phyloP scores from a whole-genome alignment of 2,113 vertebrate genomes.

The Bos javanicus region DNA sequence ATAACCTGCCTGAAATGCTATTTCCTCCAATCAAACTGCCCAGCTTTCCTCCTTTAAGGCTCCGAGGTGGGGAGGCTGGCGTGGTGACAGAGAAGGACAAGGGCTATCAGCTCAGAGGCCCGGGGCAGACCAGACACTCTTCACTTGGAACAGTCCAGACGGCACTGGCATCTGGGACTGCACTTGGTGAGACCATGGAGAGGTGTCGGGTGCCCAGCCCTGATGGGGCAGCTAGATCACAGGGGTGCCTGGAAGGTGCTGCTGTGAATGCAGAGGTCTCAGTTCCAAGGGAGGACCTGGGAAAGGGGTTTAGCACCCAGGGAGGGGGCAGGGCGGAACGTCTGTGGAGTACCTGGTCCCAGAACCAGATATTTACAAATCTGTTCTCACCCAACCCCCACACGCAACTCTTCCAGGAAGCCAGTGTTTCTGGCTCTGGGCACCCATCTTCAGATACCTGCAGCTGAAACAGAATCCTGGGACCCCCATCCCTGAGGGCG shows the following conservation, averaged over 20 bases:
- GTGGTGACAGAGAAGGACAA: background rate
- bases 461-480: background rate
- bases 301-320: background rate
- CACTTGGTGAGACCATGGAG: background rate
- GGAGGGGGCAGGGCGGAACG: no score
- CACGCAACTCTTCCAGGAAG: background rate
- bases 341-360: background rate
- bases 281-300: background rate
- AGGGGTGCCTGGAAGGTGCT: no score
- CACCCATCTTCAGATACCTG: background rate
- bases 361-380: rapidly evolving
- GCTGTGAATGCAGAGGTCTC: background rate
- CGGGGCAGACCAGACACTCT: background rate
- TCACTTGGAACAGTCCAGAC: background rate
- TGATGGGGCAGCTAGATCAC: background rate
- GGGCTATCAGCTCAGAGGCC: background rate
- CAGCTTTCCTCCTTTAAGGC: background rate
- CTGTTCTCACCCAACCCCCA: background rate
- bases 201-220: no score
- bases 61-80: background rate
- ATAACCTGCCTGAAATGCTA: background rate
- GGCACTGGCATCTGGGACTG: no score
- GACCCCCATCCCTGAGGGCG: background rate
- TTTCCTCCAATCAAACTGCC: background rate
- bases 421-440: background rate